Evolutionary conservation across 2,113 vertebrate species (phyloP).

Genomic region (Astatotilapia flaviijosephi): DNA sequence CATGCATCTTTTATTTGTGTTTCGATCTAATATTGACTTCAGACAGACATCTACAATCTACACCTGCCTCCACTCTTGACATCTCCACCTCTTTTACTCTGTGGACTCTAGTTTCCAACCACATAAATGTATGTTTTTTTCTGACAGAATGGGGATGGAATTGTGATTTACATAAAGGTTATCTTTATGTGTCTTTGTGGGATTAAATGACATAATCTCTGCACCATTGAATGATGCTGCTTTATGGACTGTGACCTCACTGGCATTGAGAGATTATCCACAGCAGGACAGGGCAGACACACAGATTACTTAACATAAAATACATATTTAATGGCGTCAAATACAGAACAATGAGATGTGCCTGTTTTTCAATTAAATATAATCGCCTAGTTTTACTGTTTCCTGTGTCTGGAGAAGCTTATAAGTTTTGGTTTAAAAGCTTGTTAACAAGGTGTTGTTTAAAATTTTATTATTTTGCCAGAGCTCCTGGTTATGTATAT

Average conservation of each 20-base stretch:
- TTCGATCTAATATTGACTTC: background rate
- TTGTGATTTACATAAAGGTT: background rate
- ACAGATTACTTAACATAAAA: background rate
- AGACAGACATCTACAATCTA: background rate
- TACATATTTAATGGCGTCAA: background rate
- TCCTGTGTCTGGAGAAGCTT: background rate
- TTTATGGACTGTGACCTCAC: background rate
- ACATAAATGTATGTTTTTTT: background rate
- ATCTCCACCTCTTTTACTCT: background rate
- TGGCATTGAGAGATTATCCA: slow-evolving; percentile 9
- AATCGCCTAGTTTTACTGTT: background rate
- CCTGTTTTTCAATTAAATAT: background rate
- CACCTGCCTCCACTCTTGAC: background rate
- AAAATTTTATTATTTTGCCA: background rate
- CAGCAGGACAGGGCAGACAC: background rate
- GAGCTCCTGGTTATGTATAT: background rate
- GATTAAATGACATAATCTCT: slow-evolving; percentile 34
- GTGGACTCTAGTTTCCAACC: background rate
- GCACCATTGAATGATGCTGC: background rate
- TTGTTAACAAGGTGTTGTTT: background rate
- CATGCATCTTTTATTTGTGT: background rate
- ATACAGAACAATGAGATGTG: background rate
- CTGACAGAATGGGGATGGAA: background rate
- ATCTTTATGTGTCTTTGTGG: background rate
- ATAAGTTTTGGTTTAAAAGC: background rate